Base-by-base conservation (phyloP, 2,113 vertebrate genomes). In the Suricata suricatta region DNA sequence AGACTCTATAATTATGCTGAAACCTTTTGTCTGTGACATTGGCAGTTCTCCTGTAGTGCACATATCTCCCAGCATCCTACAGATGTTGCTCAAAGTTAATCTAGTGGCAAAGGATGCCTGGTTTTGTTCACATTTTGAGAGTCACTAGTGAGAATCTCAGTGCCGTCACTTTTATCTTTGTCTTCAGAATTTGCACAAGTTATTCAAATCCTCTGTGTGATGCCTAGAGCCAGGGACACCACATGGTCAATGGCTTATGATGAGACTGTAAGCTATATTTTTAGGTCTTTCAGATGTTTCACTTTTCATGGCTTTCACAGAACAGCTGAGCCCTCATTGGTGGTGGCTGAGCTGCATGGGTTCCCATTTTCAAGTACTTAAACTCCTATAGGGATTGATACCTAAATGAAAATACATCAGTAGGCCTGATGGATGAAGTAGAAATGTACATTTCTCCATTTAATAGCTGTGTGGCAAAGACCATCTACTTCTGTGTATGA, bases 321-420 rank as follows among this genome's bases (percentile, higher is more conserved):
- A 84, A 85, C 90, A 97, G 93, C 90, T 96, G 96, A 97, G 71
- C 66, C 81, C 80, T 80, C 86, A 74, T 97, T 97, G 97, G 94
- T 52, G 23, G 92, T 92, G 57, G 25, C 88, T 97, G 84, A 95
- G 76, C 93, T 92, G 84, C 96, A 52, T 93, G 94, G 71, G 81
- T 90, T 95, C 84, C 80, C 81, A 86, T 98, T 98, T 97, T 98
- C 90, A 97, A 97, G 90, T 96, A 82, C 85, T 97, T 95, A 96
- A 95, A 82, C 95, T 95, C 94, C 77, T 97, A 33, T 86, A 19
- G 90, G 97, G 97, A 97, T 96, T 95, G 97, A 98, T 96, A 85
- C 77, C 71, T 57, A 92, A 85, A 96, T 93, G 95, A 96, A 97
- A 97, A 98, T 97, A 96, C 27, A 97, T 88, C 90, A 88, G 94